A percentile compares a stretch with the other conserved stretches of the same genome.
These are phyloP conservation scores for Gobius niger DNA, from an alignment of 2,113 vertebrate species.

Conservation along the genomic window DNA sequence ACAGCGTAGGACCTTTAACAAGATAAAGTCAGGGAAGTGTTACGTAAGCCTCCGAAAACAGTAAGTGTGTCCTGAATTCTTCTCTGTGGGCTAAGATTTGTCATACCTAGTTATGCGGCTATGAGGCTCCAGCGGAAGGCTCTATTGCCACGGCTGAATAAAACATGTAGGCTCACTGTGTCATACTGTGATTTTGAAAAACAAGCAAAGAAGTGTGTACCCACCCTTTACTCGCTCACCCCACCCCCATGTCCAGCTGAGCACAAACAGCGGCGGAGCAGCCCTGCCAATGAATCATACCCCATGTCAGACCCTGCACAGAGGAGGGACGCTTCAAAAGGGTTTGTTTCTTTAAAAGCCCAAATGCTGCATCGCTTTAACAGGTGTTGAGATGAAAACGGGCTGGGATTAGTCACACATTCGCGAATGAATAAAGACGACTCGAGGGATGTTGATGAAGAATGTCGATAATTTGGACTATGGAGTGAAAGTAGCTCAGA, in stretches of 20 bases:
- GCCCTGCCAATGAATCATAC: constrained; percentile 51
- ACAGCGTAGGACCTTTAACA: no score
- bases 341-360: constrained; percentile 30
- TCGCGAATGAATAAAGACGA: no score
- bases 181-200: constrained; percentile 39
- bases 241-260: constrained; percentile 14
- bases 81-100: constrained; percentile 28
- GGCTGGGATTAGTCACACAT: no score
- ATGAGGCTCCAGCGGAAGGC: constrained; percentile 24
- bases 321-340: constrained; percentile 24
- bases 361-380: no score
- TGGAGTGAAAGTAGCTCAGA: no score
- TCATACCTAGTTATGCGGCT: constrained; percentile 37
- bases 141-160: constrained; percentile 42
- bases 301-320: constrained; percentile 29
- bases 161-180: constrained; percentile 46
- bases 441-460: no score
- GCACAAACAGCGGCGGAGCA: constrained; percentile 31
- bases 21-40: no score
- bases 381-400: no score
- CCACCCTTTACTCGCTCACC: neutral
- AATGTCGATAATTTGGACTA: no score
- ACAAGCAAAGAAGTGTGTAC: constrained; percentile 24
- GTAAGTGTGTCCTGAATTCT: no score
- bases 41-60: no score